A percentile compares a stretch with the other conserved stretches of the same genome.
Conservation (phyloP, 1,140 invertebrate species). For the Zaprionus taronus region DNA sequence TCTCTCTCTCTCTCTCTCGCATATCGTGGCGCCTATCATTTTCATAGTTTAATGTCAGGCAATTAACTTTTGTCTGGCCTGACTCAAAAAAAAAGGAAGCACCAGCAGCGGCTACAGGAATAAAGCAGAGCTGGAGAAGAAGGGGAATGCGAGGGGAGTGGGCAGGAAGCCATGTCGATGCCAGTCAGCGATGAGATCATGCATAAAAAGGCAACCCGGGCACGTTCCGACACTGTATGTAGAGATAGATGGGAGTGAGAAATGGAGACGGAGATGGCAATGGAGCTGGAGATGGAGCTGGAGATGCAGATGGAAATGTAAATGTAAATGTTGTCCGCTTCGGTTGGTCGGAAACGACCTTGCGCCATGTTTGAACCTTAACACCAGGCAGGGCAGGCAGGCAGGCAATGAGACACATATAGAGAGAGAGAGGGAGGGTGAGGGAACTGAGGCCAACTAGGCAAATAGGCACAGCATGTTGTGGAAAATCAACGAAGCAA, state of each 20-base stretch:
- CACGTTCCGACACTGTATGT: slow-evolving; percentile 43
- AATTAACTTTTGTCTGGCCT: slow-evolving; percentile 77
- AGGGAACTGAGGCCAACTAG: slow-evolving; percentile 53
- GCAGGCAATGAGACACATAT: not conserved
- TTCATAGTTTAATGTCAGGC: slow-evolving; percentile 80
- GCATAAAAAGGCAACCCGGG: slow-evolving; percentile 73
- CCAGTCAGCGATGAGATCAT: slow-evolving; percentile 81
- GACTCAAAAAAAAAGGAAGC: slow-evolving; percentile 29
- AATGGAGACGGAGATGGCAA: slow-evolving; percentile 58
- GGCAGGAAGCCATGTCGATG: slow-evolving; percentile 38
- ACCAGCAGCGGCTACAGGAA: slow-evolving; percentile 15
- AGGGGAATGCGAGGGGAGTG: not conserved
- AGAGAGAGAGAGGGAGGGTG: not conserved
- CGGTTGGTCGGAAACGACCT: slow-evolving; percentile 79
- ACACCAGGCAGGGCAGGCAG: slow-evolving; percentile 48
- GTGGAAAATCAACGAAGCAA: slow-evolving; percentile 80
- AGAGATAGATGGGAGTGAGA: slow-evolving; percentile 29
- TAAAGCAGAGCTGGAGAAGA: not conserved
- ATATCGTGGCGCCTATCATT: slow-evolving; percentile 55
- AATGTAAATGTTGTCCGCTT: slow-evolving; percentile 72
- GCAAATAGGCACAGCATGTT: slow-evolving; percentile 78
- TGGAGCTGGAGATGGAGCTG: slow-evolving; percentile 28
- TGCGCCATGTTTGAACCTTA: slow-evolving; percentile 80
- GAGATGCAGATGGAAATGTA: slow-evolving; percentile 73
- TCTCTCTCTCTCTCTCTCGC: not conserved